These are phyloP conservation scores for Daktulosphaira vitifoliae DNA, from an alignment of 1,140 invertebrate species.

Conservation along the genomic window DNA sequence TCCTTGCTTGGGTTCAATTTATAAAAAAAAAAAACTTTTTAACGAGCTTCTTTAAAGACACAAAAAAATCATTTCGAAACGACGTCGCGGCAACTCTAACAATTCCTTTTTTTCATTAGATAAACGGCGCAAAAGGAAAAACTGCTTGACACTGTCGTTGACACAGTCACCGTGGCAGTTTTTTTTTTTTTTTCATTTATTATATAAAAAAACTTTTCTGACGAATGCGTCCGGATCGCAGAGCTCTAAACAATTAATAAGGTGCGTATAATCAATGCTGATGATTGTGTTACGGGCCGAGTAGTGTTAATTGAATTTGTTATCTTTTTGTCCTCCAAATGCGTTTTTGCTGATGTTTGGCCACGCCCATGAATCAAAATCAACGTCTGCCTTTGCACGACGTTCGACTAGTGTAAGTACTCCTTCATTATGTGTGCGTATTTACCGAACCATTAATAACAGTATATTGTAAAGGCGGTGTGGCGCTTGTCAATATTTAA, in stretches of 20 bases:
- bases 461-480: not conserved
- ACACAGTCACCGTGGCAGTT: not conserved
- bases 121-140: not conserved
- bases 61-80: not conserved
- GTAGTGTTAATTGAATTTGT: not conserved
- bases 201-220: slow-evolving; percentile 1
- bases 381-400: slow-evolving; percentile 13
- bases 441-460: slow-evolving; percentile 13
- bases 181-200: slow-evolving; percentile 30
- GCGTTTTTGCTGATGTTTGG: not conserved
- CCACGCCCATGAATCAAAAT: slow-evolving; percentile 15
- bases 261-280: not conserved
- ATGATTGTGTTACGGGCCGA: not conserved
- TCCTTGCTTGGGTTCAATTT: slow-evolving; percentile 12
- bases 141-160: slow-evolving; percentile 8
- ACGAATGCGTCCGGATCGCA: too few relatives aligned
- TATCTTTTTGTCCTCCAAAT: not conserved
- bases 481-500: slow-evolving; percentile 27
- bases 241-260: too few relatives aligned
- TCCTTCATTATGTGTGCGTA: not conserved
- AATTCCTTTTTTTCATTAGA: not conserved
- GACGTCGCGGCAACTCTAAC: slow-evolving; percentile 5
- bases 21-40: slow-evolving; percentile 26
- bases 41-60: slow-evolving; percentile 28
- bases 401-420: not conserved